Evolutionary conservation across 2,113 vertebrate species (phyloP).

Genomic region (Myanophis thanlyinensis): DNA sequence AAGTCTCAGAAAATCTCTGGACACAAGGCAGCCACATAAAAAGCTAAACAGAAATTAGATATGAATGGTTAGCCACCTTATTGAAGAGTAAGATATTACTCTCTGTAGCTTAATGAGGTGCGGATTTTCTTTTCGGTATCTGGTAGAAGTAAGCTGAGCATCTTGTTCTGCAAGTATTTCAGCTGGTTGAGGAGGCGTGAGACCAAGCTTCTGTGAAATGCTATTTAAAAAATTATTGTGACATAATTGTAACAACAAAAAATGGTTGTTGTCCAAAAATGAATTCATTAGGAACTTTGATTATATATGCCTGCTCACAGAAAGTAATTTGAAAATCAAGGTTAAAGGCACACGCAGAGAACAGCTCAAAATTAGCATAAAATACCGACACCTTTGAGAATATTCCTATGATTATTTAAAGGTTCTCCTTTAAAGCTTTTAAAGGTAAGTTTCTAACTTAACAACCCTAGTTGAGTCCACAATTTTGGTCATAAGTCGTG

Average conservation of each 20-base stretch:
- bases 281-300: not conserved
- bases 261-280: not conserved
- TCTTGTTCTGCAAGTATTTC: not conserved
- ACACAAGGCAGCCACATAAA: not conserved
- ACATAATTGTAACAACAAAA: too few relatives aligned
- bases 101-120: not conserved
- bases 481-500: too few relatives aligned
- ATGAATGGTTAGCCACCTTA: not conserved
- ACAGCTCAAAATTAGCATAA: not conserved
- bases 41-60: slow-evolving; percentile 13
- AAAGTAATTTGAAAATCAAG: not conserved
- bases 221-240: not conserved
- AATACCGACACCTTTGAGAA: not conserved
- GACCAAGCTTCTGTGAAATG: not conserved
- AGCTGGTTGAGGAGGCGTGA: not conserved
- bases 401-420: not conserved
- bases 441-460: not conserved
- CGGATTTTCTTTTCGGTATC: not conserved
- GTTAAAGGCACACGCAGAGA: not conserved
- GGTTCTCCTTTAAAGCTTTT: not conserved
- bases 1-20: not conserved
- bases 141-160: not conserved
- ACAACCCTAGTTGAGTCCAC: too few relatives aligned
- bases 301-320: not conserved
- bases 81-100: not conserved